Evolutionary conservation across 1,140 invertebrate species (phyloP).

Genomic region (Diabrotica undecimpunctata): DNA sequence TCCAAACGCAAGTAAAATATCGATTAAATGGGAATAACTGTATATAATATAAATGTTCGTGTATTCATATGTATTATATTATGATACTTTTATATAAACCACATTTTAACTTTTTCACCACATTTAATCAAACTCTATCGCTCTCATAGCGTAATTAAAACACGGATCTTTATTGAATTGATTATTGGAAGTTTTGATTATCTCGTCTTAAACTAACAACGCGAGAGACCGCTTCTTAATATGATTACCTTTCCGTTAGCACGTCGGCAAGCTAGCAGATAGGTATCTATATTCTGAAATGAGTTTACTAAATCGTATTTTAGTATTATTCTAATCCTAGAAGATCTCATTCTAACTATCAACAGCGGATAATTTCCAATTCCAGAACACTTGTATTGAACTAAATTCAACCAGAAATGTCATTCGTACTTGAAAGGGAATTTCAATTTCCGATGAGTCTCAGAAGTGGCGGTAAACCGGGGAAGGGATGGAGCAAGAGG

Average conservation of each 20-base stretch:
- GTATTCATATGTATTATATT: too few relatives aligned
- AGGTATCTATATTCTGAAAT: background rate
- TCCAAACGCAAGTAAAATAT: too few relatives aligned
- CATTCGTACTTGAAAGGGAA: constrained; percentile 16
- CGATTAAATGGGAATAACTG: too few relatives aligned
- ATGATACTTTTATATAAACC: too few relatives aligned
- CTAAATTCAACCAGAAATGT: constrained; percentile 14
- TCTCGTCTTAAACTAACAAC: too few relatives aligned
- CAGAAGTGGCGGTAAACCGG: constrained; percentile 8
- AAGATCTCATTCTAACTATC: background rate
- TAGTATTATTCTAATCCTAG: background rate
- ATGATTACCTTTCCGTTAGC: background rate
- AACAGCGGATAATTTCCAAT: background rate
- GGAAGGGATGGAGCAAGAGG: background rate
- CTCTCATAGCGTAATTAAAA: too few relatives aligned
- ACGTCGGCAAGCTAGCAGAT: background rate
- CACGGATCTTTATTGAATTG: too few relatives aligned
- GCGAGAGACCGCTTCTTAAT: background rate
- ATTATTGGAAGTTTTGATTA: too few relatives aligned
- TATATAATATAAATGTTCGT: too few relatives aligned
- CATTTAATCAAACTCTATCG: too few relatives aligned
- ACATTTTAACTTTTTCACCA: too few relatives aligned
- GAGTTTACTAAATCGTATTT: background rate
- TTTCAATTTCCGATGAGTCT: constrained; percentile 17
- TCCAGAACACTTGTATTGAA: constrained; percentile 11